Percentiles rank a stretch among this genome's conserved stretches.
phyloP scores from a whole-genome alignment of 2,888 invertebrate species.

The Agonopterix alstromeriana region DNA sequence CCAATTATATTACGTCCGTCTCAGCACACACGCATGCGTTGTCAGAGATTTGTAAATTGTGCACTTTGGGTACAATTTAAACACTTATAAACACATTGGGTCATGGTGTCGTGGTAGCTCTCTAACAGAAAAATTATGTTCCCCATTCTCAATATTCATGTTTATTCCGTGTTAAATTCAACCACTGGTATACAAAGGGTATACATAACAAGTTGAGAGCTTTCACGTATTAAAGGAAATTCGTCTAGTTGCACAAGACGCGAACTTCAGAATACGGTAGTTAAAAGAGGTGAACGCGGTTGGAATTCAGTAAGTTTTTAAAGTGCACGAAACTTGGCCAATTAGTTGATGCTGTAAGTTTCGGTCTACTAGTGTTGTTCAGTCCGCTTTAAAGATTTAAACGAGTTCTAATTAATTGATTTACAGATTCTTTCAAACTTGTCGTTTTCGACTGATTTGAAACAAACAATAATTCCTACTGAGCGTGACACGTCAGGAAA shows the following conservation, averaged over 20 bases:
- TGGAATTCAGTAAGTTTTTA: constrained; percentile 45
- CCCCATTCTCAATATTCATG: no score
- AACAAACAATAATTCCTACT: no score
- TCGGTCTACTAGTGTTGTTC: constrained; percentile 27
- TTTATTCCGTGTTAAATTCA: constrained; percentile 19
- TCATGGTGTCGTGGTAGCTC: no score
- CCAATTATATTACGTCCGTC: no score
- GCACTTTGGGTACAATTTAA: no score
- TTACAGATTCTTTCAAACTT: constrained; percentile 9
- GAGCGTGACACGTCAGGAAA: no score
- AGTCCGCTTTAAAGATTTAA: constrained; percentile 20
- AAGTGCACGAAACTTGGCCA: constrained; percentile 54
- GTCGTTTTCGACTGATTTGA: neutral
- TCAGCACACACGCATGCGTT: no score
- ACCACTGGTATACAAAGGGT: no score
- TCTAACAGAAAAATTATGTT: no score
- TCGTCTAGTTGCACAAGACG: neutral
- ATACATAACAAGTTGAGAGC: neutral
- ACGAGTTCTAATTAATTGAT: constrained; percentile 15
- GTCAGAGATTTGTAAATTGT: no score
- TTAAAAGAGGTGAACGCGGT: constrained; percentile 20
- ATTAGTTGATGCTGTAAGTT: constrained; percentile 45
- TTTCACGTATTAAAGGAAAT: neutral
- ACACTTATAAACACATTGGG: no score
- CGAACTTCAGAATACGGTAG: constrained; percentile 3